Base-by-base conservation (phyloP, 2,113 vertebrate species). In the Ardeotis arabs region DNA sequence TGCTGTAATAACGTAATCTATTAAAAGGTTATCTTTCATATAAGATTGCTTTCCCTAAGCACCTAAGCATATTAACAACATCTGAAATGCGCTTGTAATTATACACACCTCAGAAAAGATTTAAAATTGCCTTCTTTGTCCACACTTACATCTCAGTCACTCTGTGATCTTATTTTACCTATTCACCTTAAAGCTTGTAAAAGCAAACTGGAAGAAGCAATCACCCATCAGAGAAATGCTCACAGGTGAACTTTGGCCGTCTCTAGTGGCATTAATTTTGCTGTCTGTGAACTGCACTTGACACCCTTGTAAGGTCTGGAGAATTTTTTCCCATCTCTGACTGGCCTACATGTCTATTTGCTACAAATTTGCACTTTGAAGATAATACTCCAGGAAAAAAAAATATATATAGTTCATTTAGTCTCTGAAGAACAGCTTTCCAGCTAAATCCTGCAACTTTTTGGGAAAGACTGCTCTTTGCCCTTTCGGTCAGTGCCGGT, bases 41-140 rank as follows among this genome's bases (percentile, higher is more conserved):
- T 95, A 91, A 94, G 95, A 96, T 95, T 95, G 96, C 95, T 97
- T 98, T 97, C 96, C 87, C 94, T 96, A 91, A 97, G 96, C 97
- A 96, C 92, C 97, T 97, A 95, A 96, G 91, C 97, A 97, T 96
- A 96, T 98, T 97, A 98, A 96, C 96, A 91, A 83, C 83, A 95
- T 94, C 70, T 89, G 79, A 96, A 97, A 96, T 87, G 94, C 77
- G 82, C 94, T 97, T 97, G 96, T 97, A 96, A 98, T 98, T 97
- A 97, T 95, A 95, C 74, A 91, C 66, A 96, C 81, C 94, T 95
- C 95, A 89, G 94, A 97, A 98, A 98, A 94, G 35, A 93, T 95
- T 96, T 95, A 59, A 96, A 95, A 93, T 97, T 92, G 64, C 85
- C 75, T 97, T 92, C 92, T 96, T 95, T 95, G 95, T 97, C 93